Conservation (phyloP, 2,113 vertebrate species). For the Hypanus sabinus region DNA sequence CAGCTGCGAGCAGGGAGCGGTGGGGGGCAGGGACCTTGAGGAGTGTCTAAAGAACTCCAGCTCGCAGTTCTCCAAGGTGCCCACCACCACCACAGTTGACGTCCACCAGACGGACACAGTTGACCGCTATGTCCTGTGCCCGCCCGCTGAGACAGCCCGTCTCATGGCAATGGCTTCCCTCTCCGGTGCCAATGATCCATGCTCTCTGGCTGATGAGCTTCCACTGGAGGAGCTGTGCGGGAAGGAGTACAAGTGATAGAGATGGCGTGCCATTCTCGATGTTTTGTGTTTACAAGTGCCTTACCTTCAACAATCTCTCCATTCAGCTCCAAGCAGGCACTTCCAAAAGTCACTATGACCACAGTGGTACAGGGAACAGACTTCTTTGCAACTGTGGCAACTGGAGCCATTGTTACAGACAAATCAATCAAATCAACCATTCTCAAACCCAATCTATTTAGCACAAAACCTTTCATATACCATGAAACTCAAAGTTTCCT, state of each 20-base stretch:
- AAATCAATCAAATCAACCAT: neutral
- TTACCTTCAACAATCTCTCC: neutral
- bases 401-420: neutral
- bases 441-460: neutral
- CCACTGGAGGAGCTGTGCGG: slow-evolving; percentile 38
- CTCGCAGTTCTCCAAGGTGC: slow-evolving; percentile 50
- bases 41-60: slow-evolving; percentile 44
- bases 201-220: slow-evolving; percentile 42
- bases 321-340: neutral
- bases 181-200: slow-evolving; percentile 47
- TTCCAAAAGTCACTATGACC: neutral
- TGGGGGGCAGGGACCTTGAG: slow-evolving; percentile 44
- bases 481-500: neutral
- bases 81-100: slow-evolving; percentile 57
- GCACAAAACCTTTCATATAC: neutral
- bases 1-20: slow-evolving; percentile 59
- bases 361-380: too few species aligned
- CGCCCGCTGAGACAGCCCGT: slow-evolving; percentile 59
- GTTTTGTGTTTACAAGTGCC: neutral
- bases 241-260: slow-evolving; percentile 9
- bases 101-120: slow-evolving; percentile 63
- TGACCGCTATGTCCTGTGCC: slow-evolving; percentile 76
- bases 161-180: slow-evolving; percentile 44
- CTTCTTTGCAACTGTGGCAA: neutral
- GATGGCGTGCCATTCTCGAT: neutral